Evolutionary conservation across 1,140 invertebrate species (phyloP), one percentile per base, ranked within the genome.

Genomic region (Yoshiicerus persimilis): DNA sequence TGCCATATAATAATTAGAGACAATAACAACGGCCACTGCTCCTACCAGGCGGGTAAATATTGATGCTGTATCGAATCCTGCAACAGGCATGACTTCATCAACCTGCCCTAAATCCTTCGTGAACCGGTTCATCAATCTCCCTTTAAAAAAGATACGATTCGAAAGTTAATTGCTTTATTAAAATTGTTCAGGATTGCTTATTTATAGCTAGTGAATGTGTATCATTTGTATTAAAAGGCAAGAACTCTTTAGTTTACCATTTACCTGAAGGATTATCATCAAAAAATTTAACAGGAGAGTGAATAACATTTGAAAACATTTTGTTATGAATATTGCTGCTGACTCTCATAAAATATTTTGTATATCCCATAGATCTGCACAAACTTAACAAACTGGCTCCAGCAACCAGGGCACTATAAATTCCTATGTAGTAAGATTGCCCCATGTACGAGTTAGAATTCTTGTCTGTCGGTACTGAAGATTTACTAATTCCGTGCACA

Each of bases 211-310:
- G n/a, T 47, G 41, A 20, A 47, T 47, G n/a, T 41, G 39, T 41
- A 9, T 11, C 39, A 64, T 64, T 5, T 64, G n/a, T n/a, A n/a
- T n/a, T n/a, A n/a, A n/a, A n/a, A 64, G 62, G 56, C 56, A 62
- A n/a, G n/a, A n/a, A n/a, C n/a, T n/a, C n/a, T n/a, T n/a, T n/a
- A 1, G 16, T 36, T 23, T 70, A 9, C 27, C 23, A 77, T 20
- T n/a, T 80, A 80, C 80, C 84, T 86, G 95, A 95, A 5, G 96
- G 95, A 92, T 98, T 98, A 9, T 95, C 95, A 90, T 97, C 97
- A 92, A 98, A 98, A 92, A 98, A 98, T 9, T 94, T 93, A 94
- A 98, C 97, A 0, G 95, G 96, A 0, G 96, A 95, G 6, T 95
- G 93, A 30, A 97, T 94, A 2, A 99, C 94, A 83, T 95, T 95